These are phyloP conservation scores for Cottus gobio DNA, from an alignment of 2,113 vertebrate species.

Conservation along the genomic window DNA sequence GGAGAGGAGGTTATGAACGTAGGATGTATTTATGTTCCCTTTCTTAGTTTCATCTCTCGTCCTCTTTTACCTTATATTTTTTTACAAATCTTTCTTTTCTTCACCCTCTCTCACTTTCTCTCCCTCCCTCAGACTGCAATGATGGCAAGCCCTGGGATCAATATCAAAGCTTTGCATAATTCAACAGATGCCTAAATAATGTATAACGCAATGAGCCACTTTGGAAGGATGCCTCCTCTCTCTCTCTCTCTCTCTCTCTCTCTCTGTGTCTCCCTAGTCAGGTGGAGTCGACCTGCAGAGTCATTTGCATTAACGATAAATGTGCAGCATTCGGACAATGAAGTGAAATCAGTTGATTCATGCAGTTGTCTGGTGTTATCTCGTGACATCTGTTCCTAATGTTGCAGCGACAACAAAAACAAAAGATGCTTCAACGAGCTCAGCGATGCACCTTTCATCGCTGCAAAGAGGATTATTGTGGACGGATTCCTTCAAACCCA, in stretches of 20 bases:
- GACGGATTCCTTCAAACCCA: not conserved
- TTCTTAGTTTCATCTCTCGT: not conserved
- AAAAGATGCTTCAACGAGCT: slow-evolving; percentile 7
- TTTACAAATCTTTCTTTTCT: not conserved
- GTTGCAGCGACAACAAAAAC: slow-evolving; percentile 3
- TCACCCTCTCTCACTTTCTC: slow-evolving; percentile 24
- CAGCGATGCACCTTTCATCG: not conserved
- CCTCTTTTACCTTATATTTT: not conserved
- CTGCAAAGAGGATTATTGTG: slow-evolving; percentile 2
- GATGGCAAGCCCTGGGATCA: slow-evolving; percentile 61
- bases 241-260: not conserved
- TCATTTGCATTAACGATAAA: slow-evolving; percentile 13
- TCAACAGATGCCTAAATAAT: slow-evolving; percentile 68
- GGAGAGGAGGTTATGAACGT: not conserved
- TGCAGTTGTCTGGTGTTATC: too few relatives aligned
- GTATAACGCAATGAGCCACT: slow-evolving; percentile 59
- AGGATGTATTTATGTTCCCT: not conserved
- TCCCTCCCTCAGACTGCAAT: slow-evolving; percentile 47
- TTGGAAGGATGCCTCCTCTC: slow-evolving; percentile 35
- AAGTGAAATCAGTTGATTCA: too few relatives aligned
- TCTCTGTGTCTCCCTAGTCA: not conserved
- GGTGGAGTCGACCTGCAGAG: slow-evolving; percentile 1
- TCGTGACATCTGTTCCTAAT: not conserved
- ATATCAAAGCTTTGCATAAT: slow-evolving; percentile 74
- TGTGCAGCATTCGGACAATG: not conserved